A percentile compares a stretch with the other conserved stretches of the same genome.
These are phyloP conservation scores for Crocidura indochinensis DNA, from an alignment of 2,797 vertebrate genomes.

Conservation along the genomic window DNA sequence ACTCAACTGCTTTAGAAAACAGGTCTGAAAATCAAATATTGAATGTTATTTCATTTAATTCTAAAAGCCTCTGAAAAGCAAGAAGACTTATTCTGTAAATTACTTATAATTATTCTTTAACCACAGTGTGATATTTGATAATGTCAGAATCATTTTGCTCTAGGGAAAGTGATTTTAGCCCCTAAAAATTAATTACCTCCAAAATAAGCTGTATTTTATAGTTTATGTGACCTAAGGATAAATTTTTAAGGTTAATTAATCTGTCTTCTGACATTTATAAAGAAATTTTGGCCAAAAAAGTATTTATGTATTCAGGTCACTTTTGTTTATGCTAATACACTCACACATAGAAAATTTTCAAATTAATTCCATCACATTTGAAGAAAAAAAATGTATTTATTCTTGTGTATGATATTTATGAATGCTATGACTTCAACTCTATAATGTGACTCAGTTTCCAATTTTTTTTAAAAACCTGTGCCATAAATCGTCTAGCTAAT, in stretches of 20 bases:
- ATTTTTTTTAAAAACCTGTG: background rate
- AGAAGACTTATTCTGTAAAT: slow-evolving; percentile 91
- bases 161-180: slow-evolving; percentile 89
- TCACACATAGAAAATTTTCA: slow-evolving; percentile 35
- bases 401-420: slow-evolving; percentile 17
- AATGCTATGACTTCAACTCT: background rate
- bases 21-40: slow-evolving; percentile 84
- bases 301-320: slow-evolving; percentile 55
- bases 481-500: background rate
- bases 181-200: slow-evolving; percentile 89
- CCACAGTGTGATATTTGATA: slow-evolving; percentile 91
- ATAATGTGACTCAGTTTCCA: background rate
- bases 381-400: slow-evolving; percentile 35
- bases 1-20: slow-evolving; percentile 79
- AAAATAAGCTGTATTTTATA: slow-evolving; percentile 83
- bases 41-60: slow-evolving; percentile 86
- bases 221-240: slow-evolving; percentile 78
- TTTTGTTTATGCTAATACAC: slow-evolving; percentile 61
- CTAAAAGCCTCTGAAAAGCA: slow-evolving; percentile 87
- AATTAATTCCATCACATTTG: slow-evolving; percentile 32
- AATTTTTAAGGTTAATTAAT: slow-evolving; percentile 90
- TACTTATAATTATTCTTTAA: slow-evolving; percentile 91
- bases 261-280: slow-evolving; percentile 82
- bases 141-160: slow-evolving; percentile 91
- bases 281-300: slow-evolving; percentile 71